phyloP scores from a whole-genome alignment of 30 jellyfish, hydroid and myxozoan genomes.

The Turritopsis rubra region DNA sequence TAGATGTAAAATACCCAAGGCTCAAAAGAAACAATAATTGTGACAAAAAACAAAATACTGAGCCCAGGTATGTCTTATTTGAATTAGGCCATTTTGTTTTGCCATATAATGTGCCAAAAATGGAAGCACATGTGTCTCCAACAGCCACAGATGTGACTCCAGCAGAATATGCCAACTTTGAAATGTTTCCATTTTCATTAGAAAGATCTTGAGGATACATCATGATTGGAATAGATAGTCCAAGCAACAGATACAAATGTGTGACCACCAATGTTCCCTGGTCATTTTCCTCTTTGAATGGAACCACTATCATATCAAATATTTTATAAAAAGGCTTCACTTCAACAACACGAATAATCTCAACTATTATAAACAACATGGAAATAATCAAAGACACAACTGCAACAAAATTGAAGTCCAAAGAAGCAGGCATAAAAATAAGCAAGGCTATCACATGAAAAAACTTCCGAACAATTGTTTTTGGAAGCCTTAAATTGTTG shows the following conservation, averaged over 20 bases:
- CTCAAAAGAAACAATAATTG: slow-evolving; percentile 37
- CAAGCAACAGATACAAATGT: slow-evolving; percentile 69
- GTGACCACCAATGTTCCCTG: slow-evolving; percentile 56
- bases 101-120: slow-evolving; percentile 70
- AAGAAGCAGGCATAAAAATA: slow-evolving; percentile 47
- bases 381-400: slow-evolving; percentile 48
- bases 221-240: slow-evolving; percentile 74
- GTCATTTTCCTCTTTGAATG: slow-evolving; percentile 79
- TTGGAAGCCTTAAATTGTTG: slow-evolving; percentile 31
- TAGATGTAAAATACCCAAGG: neutral
- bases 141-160: slow-evolving; percentile 82
- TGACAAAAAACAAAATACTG: slow-evolving; percentile 36
- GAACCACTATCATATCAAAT: slow-evolving; percentile 36
- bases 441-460: slow-evolving; percentile 69
- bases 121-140: slow-evolving; percentile 94
- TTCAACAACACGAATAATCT: slow-evolving; percentile 41
- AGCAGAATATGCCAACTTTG: slow-evolving; percentile 20
- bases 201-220: neutral
- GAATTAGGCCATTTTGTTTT: slow-evolving; percentile 31
- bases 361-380: slow-evolving; percentile 43
- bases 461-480: slow-evolving; percentile 51
- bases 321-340: slow-evolving; percentile 42
- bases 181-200: neutral
- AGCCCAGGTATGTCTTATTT: slow-evolving; percentile 59
- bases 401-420: slow-evolving; percentile 33